These are phyloP conservation scores for Apodemia arnacis DNA, from an alignment of 2,888 invertebrate species.

Conservation along the genomic window DNA sequence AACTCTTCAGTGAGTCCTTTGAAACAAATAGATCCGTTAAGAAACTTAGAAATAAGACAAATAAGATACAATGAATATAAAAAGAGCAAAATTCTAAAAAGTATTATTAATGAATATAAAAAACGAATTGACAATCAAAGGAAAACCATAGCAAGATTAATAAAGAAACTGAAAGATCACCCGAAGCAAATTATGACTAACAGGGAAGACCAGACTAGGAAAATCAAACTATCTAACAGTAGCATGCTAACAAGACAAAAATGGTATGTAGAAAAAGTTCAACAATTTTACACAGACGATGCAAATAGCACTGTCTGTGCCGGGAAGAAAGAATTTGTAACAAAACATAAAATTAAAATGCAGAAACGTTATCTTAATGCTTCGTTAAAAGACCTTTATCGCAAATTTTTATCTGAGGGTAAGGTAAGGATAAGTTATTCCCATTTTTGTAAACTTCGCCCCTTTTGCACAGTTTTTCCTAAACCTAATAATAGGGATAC, in stretches of 20 bases:
- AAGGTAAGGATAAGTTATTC: background rate
- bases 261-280: conserved; percentile 35
- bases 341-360: conserved; percentile 25
- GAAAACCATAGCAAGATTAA: conserved; percentile 31
- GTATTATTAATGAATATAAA: conserved; percentile 40
- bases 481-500: background rate
- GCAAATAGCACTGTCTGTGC: conserved; percentile 24
- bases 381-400: background rate
- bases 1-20: no score
- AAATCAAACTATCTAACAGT: no score
- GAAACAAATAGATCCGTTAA: no score
- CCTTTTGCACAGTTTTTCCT: background rate
- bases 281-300: conserved; percentile 44
- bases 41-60: conserved; percentile 24
- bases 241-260: background rate
- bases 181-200: background rate
- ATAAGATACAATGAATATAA: conserved; percentile 40
- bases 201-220: no score
- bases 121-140: conserved; percentile 36
- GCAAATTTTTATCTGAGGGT: background rate
- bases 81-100: conserved; percentile 32
- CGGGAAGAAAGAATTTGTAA: no score
- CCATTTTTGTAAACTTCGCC: background rate
- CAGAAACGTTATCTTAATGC: conserved; percentile 30
- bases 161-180: conserved; percentile 3